phyloP scores from a whole-genome alignment of 2,888 invertebrate genomes.

The Eurois occulta region DNA sequence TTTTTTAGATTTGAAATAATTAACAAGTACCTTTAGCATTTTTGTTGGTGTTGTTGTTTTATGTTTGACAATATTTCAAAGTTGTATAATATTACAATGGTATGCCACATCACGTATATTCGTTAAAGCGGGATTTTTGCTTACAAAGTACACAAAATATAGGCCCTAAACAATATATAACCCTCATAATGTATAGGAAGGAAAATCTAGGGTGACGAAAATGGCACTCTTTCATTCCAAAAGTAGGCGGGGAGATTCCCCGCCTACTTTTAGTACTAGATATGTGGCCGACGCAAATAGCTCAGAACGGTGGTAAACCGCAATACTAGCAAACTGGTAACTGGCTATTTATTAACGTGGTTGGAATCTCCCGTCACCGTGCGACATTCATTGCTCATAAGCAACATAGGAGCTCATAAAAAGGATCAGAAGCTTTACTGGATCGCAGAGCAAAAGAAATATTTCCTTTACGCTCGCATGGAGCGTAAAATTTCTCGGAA shows the following conservation, averaged over 20 bases:
- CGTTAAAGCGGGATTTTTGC: background rate
- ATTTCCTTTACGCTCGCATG: constrained; percentile 79
- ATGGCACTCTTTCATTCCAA: background rate
- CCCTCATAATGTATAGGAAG: background rate
- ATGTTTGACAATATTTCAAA: constrained; percentile 12
- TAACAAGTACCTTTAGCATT: constrained; percentile 5
- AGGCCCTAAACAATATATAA: background rate
- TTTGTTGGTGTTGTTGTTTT: background rate
- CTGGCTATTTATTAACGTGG: constrained; percentile 67
- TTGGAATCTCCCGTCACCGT: constrained; percentile 71
- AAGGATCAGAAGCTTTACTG: constrained; percentile 83
- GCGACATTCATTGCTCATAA: constrained; percentile 82
- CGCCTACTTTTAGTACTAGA: background rate
- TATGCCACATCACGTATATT: constrained; percentile 23
- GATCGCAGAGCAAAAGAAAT: constrained; percentile 83
- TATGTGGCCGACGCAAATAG: background rate
- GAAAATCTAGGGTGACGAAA: background rate
- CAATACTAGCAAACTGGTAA: constrained; percentile 20
- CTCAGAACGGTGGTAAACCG: constrained; percentile 6
- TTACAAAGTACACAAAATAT: background rate
- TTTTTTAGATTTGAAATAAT: constrained; percentile 31
- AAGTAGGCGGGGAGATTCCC: too few species aligned
- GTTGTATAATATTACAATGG: constrained; percentile 8
- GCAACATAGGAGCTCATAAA: constrained; percentile 82
- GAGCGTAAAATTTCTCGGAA: constrained; percentile 73